These are phyloP conservation scores for Thamnaconus septentrionalis DNA, from an alignment of 2,113 vertebrate genomes.

Conservation along the genomic window DNA sequence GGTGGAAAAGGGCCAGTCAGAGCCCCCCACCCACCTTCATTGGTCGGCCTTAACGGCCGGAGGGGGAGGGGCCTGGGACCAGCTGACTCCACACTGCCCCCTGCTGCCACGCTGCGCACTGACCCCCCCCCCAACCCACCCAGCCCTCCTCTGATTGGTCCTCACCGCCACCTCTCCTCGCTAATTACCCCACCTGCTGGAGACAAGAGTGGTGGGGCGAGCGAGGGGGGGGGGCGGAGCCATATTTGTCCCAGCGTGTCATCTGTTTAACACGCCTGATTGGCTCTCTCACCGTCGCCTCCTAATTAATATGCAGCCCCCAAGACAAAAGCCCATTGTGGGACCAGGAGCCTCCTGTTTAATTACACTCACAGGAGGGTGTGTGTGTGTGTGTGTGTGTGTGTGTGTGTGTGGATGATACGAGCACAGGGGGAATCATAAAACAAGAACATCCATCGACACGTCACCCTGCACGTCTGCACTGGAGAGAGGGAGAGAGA, in stretches of 20 bases:
- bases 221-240: constrained; percentile 67
- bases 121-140: no score
- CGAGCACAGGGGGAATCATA: constrained; percentile 44
- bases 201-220: constrained; percentile 5
- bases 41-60: no score
- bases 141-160: constrained; percentile 57
- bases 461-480: constrained; percentile 46
- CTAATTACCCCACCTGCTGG: constrained; percentile 65
- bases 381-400: constrained; percentile 6
- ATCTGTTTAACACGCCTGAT: constrained; percentile 74
- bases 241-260: constrained; percentile 69
- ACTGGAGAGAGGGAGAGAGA: constrained; percentile 33
- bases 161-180: constrained; percentile 50
- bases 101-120: constrained; percentile 35
- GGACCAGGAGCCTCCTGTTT: constrained; percentile 72
- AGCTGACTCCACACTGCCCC: constrained; percentile 63
- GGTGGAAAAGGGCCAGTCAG: no score
- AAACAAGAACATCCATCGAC: constrained; percentile 49
- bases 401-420: constrained; percentile 22
- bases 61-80: neutral
- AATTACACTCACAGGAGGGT: constrained; percentile 72
- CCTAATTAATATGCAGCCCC: constrained; percentile 78
- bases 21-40: no score
- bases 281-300: constrained; percentile 68
- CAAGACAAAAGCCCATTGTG: constrained; percentile 81